A percentile compares a stretch with the other conserved stretches of the same genome.
phyloP scores from a whole-genome alignment of 2,797 vertebrate genomes.

The Crenuchus spilurus region DNA sequence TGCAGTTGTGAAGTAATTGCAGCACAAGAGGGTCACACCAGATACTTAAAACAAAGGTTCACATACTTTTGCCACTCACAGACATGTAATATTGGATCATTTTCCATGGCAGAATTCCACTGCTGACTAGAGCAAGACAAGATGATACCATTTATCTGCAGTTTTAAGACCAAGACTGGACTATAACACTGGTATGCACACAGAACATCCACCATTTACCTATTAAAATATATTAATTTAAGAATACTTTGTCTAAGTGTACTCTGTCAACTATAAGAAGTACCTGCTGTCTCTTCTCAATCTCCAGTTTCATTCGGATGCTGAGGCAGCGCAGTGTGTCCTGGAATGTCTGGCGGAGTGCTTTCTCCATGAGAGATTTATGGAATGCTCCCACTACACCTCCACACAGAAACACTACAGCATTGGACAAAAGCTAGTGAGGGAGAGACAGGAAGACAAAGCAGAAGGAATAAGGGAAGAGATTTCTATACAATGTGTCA shows the following conservation, averaged over 20 bases:
- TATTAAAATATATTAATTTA: neutral
- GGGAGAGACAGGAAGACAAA: neutral
- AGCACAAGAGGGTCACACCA: too few relatives aligned
- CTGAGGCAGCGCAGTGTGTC: slow-evolving; percentile 90
- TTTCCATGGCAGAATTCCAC: too few relatives aligned
- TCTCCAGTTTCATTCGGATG: slow-evolving; percentile 92
- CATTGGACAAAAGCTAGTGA: slow-evolving; percentile 87
- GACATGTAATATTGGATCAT: too few relatives aligned
- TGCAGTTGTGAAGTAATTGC: too few relatives aligned
- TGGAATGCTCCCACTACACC: slow-evolving; percentile 91
- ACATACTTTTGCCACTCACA: too few relatives aligned
- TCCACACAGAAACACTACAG: slow-evolving; percentile 89
- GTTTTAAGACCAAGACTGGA: too few relatives aligned
- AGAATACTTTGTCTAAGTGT: slow-evolving; percentile 1
- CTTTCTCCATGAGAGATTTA: slow-evolving; percentile 93
- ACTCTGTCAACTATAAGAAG: slow-evolving; percentile 44
- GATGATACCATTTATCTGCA: too few relatives aligned
- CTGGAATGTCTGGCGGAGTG: slow-evolving; percentile 88
- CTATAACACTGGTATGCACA: too few relatives aligned
- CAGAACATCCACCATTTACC: neutral
- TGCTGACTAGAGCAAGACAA: too few relatives aligned
- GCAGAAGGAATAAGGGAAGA: slow-evolving; percentile 9
- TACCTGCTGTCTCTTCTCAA: slow-evolving; percentile 97
- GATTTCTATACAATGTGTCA: neutral
- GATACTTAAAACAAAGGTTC: too few relatives aligned